Conservation (phyloP, 2,888 invertebrate species). For the Limnephilus lunatus region DNA sequence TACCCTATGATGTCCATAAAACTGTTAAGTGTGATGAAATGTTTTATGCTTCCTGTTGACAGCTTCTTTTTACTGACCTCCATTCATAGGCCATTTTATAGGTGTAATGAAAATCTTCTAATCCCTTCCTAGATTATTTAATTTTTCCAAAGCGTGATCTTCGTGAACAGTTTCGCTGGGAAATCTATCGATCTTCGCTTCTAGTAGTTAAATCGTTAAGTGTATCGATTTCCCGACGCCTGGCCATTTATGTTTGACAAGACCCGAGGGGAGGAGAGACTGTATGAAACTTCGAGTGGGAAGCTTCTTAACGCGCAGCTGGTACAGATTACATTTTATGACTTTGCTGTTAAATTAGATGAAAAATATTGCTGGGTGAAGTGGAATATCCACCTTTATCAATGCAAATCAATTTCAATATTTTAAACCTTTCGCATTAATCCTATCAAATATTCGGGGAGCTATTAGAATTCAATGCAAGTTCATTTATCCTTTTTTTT, state of each 20-base stretch:
- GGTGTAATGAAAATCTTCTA: not conserved
- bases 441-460: not conserved
- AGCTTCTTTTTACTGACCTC: not conserved
- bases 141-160: not conserved
- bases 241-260: not conserved
- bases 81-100: not conserved
- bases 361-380: not conserved
- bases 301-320: constrained; percentile 30
- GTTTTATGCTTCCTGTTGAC: not conserved
- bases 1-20: not conserved
- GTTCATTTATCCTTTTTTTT: not conserved
- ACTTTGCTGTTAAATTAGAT: not conserved
- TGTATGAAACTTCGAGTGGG: not conserved
- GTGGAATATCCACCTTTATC: not conserved
- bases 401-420: not conserved
- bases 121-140: not conserved
- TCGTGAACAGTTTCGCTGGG: not conserved
- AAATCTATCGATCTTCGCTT: not conserved
- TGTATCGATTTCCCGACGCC: constrained; percentile 4
- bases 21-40: not conserved
- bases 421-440: not conserved
- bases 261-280: constrained; percentile 11
- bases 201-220: not conserved
- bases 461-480: constrained; percentile 11
- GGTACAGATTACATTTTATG: constrained; percentile 32